Conservation (phyloP, 2,888 invertebrate species). For the Euplexia lucipara region DNA sequence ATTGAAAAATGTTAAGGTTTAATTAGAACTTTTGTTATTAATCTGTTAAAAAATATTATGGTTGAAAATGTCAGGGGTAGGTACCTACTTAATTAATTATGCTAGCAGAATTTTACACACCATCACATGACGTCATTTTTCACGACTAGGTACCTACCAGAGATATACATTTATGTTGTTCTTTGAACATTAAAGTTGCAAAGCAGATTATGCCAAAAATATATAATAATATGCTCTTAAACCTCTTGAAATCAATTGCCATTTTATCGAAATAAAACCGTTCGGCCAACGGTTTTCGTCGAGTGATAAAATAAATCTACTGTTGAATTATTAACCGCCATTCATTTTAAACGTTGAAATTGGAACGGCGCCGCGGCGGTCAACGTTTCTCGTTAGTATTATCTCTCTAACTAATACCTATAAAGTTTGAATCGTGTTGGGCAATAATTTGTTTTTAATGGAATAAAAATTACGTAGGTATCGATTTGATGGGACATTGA, state of each 20-base stretch:
- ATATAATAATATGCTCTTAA: not conserved
- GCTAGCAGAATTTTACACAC: too few relatives aligned
- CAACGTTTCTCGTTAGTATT: conserved; percentile 15
- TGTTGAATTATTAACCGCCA: conserved; percentile 64
- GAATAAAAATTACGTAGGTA: conserved; percentile 7
- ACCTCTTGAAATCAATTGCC: conserved; percentile 11
- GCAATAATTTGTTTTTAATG: conserved; percentile 25
- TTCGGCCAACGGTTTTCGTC: conserved; percentile 48
- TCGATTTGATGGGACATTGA: conserved; percentile 11
- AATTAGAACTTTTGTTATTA: too few relatives aligned
- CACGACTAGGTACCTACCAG: too few relatives aligned
- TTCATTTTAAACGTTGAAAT: conserved; percentile 57
- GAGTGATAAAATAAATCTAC: conserved; percentile 44
- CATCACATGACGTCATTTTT: too few relatives aligned
- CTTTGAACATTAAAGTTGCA: not conserved
- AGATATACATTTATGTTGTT: not conserved
- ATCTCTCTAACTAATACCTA: not conserved
- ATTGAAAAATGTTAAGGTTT: too few relatives aligned
- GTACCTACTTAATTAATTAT: too few relatives aligned
- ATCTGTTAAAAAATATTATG: too few relatives aligned
- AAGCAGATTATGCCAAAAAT: conserved; percentile 1
- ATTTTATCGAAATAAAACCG: conserved; percentile 54
- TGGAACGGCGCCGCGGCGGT: conserved; percentile 42
- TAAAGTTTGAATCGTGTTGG: conserved; percentile 10
- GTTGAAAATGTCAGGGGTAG: too few relatives aligned